phyloP scores from a whole-genome alignment of 2,888 invertebrate genomes.

The Machimus atricapillus region DNA sequence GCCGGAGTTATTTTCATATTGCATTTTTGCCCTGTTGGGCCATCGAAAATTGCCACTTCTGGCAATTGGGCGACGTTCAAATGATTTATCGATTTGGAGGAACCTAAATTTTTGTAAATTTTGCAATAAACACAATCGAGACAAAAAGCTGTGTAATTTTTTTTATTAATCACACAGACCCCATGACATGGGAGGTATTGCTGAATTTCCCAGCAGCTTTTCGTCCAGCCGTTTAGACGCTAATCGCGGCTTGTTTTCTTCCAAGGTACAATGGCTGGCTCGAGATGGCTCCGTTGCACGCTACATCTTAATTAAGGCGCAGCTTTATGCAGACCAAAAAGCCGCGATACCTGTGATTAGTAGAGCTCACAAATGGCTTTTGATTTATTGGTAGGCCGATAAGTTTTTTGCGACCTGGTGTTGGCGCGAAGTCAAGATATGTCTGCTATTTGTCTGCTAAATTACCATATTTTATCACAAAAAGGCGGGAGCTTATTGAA shows the following conservation, averaged over 20 bases:
- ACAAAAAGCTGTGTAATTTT: constrained; percentile 1
- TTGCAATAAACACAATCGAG: not conserved
- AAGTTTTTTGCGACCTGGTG: not conserved
- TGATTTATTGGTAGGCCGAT: constrained; percentile 9
- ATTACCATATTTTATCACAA: not conserved
- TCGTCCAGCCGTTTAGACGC: not conserved
- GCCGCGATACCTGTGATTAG: not conserved
- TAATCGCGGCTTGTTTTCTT: not conserved
- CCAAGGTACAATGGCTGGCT: not conserved
- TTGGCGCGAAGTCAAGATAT: not conserved
- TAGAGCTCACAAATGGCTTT: not conserved
- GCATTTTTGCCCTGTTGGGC: not conserved
- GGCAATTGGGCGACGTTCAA: not conserved
- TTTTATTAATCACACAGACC: constrained; percentile 1
- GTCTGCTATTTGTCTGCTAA: not conserved
- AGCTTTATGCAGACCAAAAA: not conserved
- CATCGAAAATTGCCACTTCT: constrained; percentile 18
- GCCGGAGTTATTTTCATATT: not conserved
- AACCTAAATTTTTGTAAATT: not conserved
- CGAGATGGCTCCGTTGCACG: not conserved
- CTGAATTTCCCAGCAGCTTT: not conserved
- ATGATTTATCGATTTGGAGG: constrained; percentile 18
- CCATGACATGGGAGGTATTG: not conserved
- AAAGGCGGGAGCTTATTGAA: not conserved
- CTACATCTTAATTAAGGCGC: constrained; percentile 15